These are phyloP conservation scores for Palloptera scutellata DNA, from an alignment of 2,888 invertebrate genomes.

Conservation along the genomic window DNA sequence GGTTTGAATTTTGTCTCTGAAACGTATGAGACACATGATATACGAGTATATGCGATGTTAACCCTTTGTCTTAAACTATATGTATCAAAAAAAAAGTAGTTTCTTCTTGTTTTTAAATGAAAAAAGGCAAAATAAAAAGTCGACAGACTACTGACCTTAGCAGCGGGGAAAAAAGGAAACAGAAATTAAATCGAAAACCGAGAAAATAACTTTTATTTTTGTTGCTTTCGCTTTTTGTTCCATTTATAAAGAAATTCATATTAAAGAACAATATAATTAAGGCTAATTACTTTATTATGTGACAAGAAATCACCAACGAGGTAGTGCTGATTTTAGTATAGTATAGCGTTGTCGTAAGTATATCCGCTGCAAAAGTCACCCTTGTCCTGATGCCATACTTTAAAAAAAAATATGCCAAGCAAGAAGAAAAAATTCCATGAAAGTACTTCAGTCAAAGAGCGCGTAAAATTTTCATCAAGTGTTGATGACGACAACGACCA, in stretches of 20 bases:
- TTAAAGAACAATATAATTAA: conserved; percentile 45
- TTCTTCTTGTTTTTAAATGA: too few relatives aligned
- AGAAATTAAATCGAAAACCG: too few relatives aligned
- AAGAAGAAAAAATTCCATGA: conserved; percentile 4
- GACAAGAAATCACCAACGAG: conserved; percentile 8
- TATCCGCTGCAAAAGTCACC: not conserved
- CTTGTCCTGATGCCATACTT: not conserved
- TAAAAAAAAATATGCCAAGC: conserved; percentile 1
- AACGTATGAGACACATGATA: too few relatives aligned
- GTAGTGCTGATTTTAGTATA: not conserved
- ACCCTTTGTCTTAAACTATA: too few relatives aligned
- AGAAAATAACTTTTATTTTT: too few relatives aligned
- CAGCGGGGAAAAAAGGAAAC: too few relatives aligned
- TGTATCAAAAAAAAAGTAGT: too few relatives aligned
- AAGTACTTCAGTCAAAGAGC: conserved; percentile 7
- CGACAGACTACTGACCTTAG: too few relatives aligned
- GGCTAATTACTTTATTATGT: conserved; percentile 43
- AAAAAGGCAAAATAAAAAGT: too few relatives aligned
- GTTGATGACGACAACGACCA: conserved; percentile 37
- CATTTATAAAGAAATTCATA: conserved; percentile 19
- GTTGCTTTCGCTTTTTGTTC: not conserved
- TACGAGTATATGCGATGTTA: too few relatives aligned
- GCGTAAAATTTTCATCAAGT: not conserved
- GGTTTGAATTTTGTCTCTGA: too few relatives aligned
- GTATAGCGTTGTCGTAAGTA: not conserved